phyloP scores from a whole-genome alignment of 2,797 vertebrate species.

The Catamblyrhynchus diadema region DNA sequence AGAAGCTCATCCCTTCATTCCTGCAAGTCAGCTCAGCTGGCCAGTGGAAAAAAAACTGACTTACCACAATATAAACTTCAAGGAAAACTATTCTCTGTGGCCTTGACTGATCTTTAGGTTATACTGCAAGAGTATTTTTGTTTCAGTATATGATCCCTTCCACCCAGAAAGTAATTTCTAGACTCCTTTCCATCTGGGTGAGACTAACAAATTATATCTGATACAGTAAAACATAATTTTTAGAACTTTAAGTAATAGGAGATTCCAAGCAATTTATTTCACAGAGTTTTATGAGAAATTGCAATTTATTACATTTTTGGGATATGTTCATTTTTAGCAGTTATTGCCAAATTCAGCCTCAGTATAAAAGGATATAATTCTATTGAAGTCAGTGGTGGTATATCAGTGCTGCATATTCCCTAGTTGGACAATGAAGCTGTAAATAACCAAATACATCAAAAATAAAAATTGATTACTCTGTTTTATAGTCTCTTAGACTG shows the following conservation, averaged over 20 bases:
- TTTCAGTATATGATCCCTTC: neutral
- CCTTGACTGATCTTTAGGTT: neutral
- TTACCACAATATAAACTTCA: neutral
- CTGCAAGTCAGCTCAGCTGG: neutral
- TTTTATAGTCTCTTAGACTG: conserved; percentile 66
- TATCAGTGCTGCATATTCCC: conserved; percentile 46
- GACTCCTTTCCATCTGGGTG: neutral
- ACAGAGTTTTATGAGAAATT: conserved; percentile 22
- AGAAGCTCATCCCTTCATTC: neutral
- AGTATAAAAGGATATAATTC: conserved; percentile 51
- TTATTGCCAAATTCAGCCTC: conserved; percentile 44
- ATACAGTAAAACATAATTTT: neutral
- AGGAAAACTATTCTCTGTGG: neutral
- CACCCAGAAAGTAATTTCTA: neutral
- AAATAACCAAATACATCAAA: conserved; percentile 67
- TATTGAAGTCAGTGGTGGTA: conserved; percentile 29
- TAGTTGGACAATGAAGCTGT: conserved; percentile 53
- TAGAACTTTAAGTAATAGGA: neutral
- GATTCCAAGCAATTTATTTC: neutral
- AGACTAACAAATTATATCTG: neutral
- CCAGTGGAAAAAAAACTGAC: neutral
- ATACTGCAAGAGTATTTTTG: neutral
- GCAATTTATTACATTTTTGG: conserved; percentile 36
- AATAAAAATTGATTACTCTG: conserved; percentile 64
- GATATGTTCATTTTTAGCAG: conserved; percentile 31